Percentiles rank a stretch among this genome's conserved stretches.
Evolutionary conservation across 2,888 invertebrate genomes (phyloP).

Genomic region (Meiosimyza decipiens): DNA sequence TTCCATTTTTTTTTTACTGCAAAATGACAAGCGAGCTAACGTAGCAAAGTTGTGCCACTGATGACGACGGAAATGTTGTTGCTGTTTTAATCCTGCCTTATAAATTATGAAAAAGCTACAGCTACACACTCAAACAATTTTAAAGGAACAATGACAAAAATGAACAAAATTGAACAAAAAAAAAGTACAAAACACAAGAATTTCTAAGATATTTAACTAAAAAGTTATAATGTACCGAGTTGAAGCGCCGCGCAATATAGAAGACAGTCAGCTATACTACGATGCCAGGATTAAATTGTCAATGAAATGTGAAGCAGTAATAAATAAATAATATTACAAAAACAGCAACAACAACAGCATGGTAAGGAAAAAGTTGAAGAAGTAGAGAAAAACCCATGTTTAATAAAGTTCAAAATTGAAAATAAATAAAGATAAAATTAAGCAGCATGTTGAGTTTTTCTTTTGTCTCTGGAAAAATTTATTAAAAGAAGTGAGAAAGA

Average conservation of each 20-base stretch:
- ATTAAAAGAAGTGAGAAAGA: too few species aligned
- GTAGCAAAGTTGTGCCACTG: background rate
- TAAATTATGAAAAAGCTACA: slow-evolving; percentile 24
- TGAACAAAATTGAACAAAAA: background rate
- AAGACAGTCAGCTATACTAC: slow-evolving; percentile 1
- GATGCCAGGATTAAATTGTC: slow-evolving; percentile 27
- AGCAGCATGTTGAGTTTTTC: too few species aligned
- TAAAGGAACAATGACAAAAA: background rate
- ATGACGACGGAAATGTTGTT: background rate
- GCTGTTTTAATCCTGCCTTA: slow-evolving; percentile 14
- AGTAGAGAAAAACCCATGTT: background rate
- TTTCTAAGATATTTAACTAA: slow-evolving; percentile 2
- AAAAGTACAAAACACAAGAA: background rate
- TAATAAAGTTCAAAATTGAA: slow-evolving; percentile 21
- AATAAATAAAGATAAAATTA: background rate
- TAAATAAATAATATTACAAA: slow-evolving; percentile 11
- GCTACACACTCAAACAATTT: slow-evolving; percentile 18
- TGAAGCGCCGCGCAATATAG: too few species aligned
- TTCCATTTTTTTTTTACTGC: background rate
- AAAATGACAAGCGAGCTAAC: background rate
- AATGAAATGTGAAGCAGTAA: slow-evolving; percentile 21
- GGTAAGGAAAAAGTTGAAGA: background rate
- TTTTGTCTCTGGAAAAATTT: too few species aligned
- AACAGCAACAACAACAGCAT: slow-evolving; percentile 9
- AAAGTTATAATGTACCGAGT: background rate